Base-by-base conservation (phyloP, 2,888 invertebrate genomes). In the Synanthedon myopaeformis region DNA sequence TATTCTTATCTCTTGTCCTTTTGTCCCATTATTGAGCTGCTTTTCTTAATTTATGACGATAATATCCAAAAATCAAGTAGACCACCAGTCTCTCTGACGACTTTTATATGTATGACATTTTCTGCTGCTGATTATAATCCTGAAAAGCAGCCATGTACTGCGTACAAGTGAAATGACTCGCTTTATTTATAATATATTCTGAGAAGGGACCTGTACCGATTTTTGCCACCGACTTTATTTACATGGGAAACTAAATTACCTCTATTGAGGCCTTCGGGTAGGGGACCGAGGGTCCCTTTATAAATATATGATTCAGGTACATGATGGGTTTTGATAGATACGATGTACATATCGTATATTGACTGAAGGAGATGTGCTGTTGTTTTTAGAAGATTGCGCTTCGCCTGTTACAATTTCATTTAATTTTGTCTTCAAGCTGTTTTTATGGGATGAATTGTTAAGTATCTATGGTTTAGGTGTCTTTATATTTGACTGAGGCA, bases 241-340 rank as follows among this genome's bases (percentile, higher is more conserved):
- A 69, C 72, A 68, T 71, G 65, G 62, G 69, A 68, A 70, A 74
- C 65, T 68, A 72, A 72, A 73, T 74, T 72, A 74, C 68, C 66
- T 62, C 61, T 67, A 65, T 67, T 64, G 61, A 61, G 62, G 64
- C 55, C 52, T 55, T 49, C 60, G 63, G 62, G 63, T 60, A 59
- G 57, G 54, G 58, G 56, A 55, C 53, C 45, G 55, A 54, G 53
- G 23, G 51, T 49, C 55, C 53, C 49, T 35, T 17, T 42, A 23
- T 50, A 54, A 54, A 56, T 53, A 53, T 55, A 52, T 53, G 52
- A 55, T 48, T 28, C 48, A 53, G 55, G 51, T 53, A 49, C 51
- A 28, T 49, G 49, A 51, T 41, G 51, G 42, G 42, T 13, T 61
- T 60, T 63, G 65, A 67, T 66, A 58, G 58, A 62, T 64, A 57